Conservation (phyloP, 2,888 invertebrate genomes). For the Mythimna lalbum region DNA sequence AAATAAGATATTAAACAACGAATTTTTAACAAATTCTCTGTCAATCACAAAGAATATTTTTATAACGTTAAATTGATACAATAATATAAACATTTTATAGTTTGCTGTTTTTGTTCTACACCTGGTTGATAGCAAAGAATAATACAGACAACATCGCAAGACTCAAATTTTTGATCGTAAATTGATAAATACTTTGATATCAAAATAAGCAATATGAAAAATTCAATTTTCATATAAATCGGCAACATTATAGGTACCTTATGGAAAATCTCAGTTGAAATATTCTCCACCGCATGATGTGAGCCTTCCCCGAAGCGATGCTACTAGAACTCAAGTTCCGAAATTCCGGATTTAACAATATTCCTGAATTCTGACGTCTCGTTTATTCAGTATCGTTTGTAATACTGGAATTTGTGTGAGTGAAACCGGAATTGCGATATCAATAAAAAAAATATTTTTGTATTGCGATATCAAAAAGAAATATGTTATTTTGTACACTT, state of each 20-base stretch:
- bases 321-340: no score
- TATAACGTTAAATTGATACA: neutral
- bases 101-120: slow-evolving; percentile 22
- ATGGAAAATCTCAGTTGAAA: neutral
- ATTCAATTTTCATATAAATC: neutral
- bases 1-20: neutral
- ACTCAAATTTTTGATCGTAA: neutral
- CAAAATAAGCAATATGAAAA: slow-evolving; percentile 5
- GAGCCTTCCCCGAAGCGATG: no score
- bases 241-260: neutral
- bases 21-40: slow-evolving; percentile 1
- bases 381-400: no score
- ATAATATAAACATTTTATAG: slow-evolving; percentile 18
- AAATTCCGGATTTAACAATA: no score
- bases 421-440: no score
- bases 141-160: neutral
- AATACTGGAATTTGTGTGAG: no score
- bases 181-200: slow-evolving; percentile 6
- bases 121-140: slow-evolving; percentile 1
- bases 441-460: no score
- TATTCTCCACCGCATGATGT: no score
- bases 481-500: no score
- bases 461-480: no score
- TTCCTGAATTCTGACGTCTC: no score
- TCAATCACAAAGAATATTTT: slow-evolving; percentile 5